These are phyloP conservation scores for Oncorhynchus nerka DNA, from an alignment of 2,113 vertebrate genomes.

Conservation along the genomic window DNA sequence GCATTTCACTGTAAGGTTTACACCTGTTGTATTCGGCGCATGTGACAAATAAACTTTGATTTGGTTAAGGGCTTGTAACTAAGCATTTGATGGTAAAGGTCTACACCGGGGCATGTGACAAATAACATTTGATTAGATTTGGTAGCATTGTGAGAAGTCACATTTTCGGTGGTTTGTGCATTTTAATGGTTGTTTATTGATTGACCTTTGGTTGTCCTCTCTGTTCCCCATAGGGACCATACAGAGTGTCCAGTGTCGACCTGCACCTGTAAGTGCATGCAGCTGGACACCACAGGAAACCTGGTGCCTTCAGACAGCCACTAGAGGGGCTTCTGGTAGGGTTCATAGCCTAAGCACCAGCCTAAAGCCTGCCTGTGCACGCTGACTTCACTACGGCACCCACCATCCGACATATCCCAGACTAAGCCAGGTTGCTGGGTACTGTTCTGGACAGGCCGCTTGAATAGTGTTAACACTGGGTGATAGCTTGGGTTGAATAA, in stretches of 20 bases:
- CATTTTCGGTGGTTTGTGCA: not conserved
- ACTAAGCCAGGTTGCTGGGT: constrained; percentile 13
- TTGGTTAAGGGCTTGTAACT: no score
- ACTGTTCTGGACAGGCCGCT: constrained; percentile 33
- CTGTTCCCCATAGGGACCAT: constrained; percentile 83
- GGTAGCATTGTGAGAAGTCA: not conserved
- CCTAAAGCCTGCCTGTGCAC: constrained; percentile 16
- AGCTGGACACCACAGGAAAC: constrained; percentile 97
- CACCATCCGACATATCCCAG: constrained; percentile 6
- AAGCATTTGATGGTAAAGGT: no score
- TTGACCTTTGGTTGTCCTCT: constrained; percentile 3
- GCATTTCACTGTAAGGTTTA: no score
- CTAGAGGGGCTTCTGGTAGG: constrained; percentile 65
- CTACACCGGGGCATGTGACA: no score
- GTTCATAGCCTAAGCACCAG: constrained; percentile 32
- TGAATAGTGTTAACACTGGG: constrained; percentile 22
- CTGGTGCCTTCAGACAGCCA: constrained; percentile 90
- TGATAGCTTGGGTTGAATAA: constrained; percentile 44
- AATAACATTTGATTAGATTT: not conserved
- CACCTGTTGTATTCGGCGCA: no score
- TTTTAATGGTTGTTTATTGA: not conserved
- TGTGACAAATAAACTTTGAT: no score
- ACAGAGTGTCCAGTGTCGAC: constrained; percentile 95
- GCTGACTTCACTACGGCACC: constrained; percentile 24
- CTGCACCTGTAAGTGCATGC: constrained; percentile 98